Evolutionary conservation across 2,113 vertebrate species (phyloP).

Genomic region (Pseudorhombus dupliciocellatus): DNA sequence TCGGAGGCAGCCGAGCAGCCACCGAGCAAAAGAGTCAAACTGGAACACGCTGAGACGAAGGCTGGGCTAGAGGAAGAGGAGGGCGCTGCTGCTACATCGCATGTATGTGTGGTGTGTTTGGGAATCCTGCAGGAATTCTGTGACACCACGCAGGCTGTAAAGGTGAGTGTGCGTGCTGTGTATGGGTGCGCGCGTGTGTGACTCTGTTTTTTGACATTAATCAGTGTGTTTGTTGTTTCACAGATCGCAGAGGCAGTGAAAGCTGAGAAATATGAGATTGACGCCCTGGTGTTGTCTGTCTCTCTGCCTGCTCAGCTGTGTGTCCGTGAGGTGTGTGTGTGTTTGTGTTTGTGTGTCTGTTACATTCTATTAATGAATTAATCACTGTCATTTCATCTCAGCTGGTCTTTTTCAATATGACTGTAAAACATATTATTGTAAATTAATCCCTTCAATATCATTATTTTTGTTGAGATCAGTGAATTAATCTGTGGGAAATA

Average conservation of each 20-base stretch:
- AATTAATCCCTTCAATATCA: too few species aligned
- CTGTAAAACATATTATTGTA: too few species aligned
- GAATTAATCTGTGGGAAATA: too few species aligned
- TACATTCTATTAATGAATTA: too few species aligned
- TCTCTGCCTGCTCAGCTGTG: constrained; percentile 94
- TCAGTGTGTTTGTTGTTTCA: constrained; percentile 7
- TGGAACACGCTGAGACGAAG: constrained; percentile 53
- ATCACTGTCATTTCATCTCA: too few species aligned
- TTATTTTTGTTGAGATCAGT: too few species aligned
- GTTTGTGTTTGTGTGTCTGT: background rate
- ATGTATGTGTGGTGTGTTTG: constrained; percentile 88
- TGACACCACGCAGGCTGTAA: constrained; percentile 80
- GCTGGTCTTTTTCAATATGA: too few species aligned
- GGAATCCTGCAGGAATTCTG: constrained; percentile 91
- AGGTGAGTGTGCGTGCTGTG: constrained; percentile 69
- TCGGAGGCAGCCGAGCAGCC: constrained; percentile 70
- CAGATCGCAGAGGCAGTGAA: constrained; percentile 89
- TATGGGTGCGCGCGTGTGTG: background rate
- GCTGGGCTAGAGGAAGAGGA: constrained; percentile 5
- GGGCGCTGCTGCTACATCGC: background rate
- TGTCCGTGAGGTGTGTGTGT: constrained; percentile 90
- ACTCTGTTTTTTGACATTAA: background rate
- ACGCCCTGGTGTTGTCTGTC: constrained; percentile 89
- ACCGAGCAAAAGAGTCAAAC: constrained; percentile 85
- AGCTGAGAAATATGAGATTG: constrained; percentile 86